Evolutionary conservation across 2,113 vertebrate genomes (phyloP).

Genomic region (human): DNA sequence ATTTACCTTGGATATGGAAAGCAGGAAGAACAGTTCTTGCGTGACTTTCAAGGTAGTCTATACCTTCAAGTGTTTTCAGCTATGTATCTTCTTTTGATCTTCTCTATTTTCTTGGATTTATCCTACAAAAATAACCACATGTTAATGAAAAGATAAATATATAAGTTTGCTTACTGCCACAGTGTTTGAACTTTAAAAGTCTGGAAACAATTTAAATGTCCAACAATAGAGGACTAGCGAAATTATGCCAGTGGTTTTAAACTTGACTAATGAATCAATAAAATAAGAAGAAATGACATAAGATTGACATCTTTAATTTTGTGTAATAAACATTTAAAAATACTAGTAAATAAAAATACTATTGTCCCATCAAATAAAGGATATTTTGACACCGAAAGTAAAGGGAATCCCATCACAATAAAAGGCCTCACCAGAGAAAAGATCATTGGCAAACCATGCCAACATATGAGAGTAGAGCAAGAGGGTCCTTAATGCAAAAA

Average conservation of each 20-base stretch:
- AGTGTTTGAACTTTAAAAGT: neutral
- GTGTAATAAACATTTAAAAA: neutral
- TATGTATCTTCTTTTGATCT: neutral
- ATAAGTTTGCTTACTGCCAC: neutral
- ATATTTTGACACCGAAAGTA: neutral
- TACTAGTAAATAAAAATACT: neutral
- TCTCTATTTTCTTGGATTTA: neutral
- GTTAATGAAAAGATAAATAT: neutral
- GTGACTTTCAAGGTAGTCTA: neutral
- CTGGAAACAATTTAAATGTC: neutral
- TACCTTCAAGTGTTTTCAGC: neutral
- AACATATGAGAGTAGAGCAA: neutral
- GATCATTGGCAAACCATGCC: neutral
- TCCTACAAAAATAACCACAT: neutral
- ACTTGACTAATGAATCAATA: neutral
- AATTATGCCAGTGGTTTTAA: neutral
- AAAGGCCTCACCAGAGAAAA: neutral
- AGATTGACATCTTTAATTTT: neutral
- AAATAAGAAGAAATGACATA: neutral
- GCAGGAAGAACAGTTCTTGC: neutral
- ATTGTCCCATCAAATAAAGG: neutral
- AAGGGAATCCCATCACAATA: neutral
- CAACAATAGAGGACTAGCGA: neutral
- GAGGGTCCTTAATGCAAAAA: neutral
- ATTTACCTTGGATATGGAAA: slow-evolving; percentile 9